Base-by-base conservation (phyloP, 2,113 vertebrate genomes). In the Lathamus discolor region DNA sequence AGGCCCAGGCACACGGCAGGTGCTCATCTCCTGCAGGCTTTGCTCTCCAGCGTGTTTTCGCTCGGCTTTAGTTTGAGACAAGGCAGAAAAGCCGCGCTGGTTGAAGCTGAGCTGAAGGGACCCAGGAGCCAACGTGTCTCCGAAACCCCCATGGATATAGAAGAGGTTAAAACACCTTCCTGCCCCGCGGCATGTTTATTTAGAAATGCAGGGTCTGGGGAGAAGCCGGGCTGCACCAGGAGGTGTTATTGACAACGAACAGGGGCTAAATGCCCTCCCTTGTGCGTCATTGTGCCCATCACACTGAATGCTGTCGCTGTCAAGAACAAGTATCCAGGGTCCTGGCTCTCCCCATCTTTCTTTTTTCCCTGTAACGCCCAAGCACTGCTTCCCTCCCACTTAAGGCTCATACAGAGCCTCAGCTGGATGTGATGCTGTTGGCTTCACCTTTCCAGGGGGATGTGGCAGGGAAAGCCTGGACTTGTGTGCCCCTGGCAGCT, bases 401-500 rank as follows among this genome's bases (percentile, higher is more conserved):
- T 39, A 27, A 6, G 31, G 61, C 24, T 90, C 33, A 6, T 14
- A 6, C 17, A 2, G 35, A 17, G 57, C 66, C 27, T 11, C 1
- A 6, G 29, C 35, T 72, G 59, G 81, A 44, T 5, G 2, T 35
- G 49, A 15, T 1, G 5, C 6, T 22, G 44, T 46, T 23, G 49
- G 43, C 29, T 63, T 70, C 49, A 55, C 19, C 35, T 77, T 78
- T 57, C 72, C 0, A 2, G 14, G 48, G n/a, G 39, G 48, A 43
- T 15, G 25, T 17, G 55, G 19, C 37, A 17, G 20, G 70, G 80
- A 48, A 48, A 35, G 29, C 41, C 39, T n/a, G 70, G 62, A 18
- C 29, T 25, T 2, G 1, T 1, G 7, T 57, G n/a, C 11, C 15
- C 7, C 35, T 0, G 1, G 24, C 41, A 61, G 33, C 70, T 7